Percentiles rank a stretch among this genome's conserved stretches.
Conservation (phyloP, 2,888 invertebrate genomes). For the Lingula anatina region DNA sequence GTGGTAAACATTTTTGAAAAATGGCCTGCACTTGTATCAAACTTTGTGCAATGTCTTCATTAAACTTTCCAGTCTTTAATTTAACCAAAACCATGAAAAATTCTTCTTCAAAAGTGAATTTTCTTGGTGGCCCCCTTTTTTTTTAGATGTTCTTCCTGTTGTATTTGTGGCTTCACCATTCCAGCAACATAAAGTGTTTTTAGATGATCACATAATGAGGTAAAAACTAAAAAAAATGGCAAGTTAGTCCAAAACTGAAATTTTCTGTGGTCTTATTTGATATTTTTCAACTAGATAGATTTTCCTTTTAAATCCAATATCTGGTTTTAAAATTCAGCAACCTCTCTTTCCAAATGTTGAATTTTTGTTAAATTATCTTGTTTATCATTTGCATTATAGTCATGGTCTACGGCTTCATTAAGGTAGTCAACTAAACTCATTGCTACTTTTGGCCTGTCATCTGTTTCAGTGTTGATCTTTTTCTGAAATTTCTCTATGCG, state of each 20-base stretch:
- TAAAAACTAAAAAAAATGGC: constrained; percentile 9
- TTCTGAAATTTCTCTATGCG: too few species aligned
- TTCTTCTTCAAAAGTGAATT: constrained; percentile 11
- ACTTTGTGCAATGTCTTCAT: constrained; percentile 12
- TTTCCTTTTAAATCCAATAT: too few species aligned
- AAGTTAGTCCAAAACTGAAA: constrained; percentile 14
- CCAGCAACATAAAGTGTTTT: constrained; percentile 4
- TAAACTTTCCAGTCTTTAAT: constrained; percentile 13
- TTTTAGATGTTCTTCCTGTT: too few species aligned
- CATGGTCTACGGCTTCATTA: too few species aligned
- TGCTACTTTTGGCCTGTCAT: too few species aligned
- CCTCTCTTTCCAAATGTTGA: too few species aligned
- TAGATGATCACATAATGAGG: constrained; percentile 6
- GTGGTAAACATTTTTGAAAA: constrained; percentile 8
- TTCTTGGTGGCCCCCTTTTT: constrained; percentile 6
- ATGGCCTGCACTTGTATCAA: constrained; percentile 6
- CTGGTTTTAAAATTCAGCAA: too few species aligned
- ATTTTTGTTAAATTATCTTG: too few species aligned
- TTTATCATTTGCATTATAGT: too few species aligned
- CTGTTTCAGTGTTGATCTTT: too few species aligned
- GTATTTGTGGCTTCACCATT: too few species aligned
- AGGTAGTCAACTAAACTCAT: too few species aligned
- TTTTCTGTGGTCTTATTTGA: constrained; percentile 8
- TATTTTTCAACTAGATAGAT: constrained; percentile 4
- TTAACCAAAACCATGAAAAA: constrained; percentile 12